Evolutionary conservation across 2,888 invertebrate genomes (phyloP), one percentile per base, ranked within the genome.

Genomic region (Tetrapedia diversipes): DNA sequence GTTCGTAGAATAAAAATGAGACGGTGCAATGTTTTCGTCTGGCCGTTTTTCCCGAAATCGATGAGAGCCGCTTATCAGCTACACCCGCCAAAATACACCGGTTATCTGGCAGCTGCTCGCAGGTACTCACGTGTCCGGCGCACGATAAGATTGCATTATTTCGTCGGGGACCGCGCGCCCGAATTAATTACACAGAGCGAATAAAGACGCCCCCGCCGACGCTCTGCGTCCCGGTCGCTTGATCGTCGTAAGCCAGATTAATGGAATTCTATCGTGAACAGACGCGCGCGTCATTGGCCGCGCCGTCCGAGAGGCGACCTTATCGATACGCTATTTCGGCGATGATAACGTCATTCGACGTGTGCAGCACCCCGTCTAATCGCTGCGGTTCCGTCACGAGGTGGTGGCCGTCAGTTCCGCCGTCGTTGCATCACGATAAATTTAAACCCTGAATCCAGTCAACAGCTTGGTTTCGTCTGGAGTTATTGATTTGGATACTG

Each of bases 231-330:
- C 41, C 32, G 39, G 1, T 19, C 16, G 56, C 57, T 56, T 71
- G 74, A 67, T 74, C 80, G 80, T 82, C 81, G 79, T 82, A 85
- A 88, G 88, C 86, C 89, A 86, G 89, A 89, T 90, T 89, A 90
- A 87, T 89, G 85, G 88, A 89, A 89, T 90, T 88, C 89, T 88
- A 82, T 84, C 81, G 87, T 86, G 89, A 89, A 76, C 78, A 78
- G 81, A 77, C 75, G 75, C 63, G 78, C 80, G 83, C 84, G 89
- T 89, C 89, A 87, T 86, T 85, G 88, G 82, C 89, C 89, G 84
- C 80, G 82, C 82, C n/a, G 88, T 82, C 85, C 88, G 85, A 85
- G 85, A 87, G 81, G 83, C 87, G 87, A 88, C 88, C 88, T 88
- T 88, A 88, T 88, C 88, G 74, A 77, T 69, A 67, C 79, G 83